Percentiles rank a stretch among this genome's conserved stretches.
Evolutionary conservation across 2,113 vertebrate species (phyloP).

Genomic region (Vicugna pacos): DNA sequence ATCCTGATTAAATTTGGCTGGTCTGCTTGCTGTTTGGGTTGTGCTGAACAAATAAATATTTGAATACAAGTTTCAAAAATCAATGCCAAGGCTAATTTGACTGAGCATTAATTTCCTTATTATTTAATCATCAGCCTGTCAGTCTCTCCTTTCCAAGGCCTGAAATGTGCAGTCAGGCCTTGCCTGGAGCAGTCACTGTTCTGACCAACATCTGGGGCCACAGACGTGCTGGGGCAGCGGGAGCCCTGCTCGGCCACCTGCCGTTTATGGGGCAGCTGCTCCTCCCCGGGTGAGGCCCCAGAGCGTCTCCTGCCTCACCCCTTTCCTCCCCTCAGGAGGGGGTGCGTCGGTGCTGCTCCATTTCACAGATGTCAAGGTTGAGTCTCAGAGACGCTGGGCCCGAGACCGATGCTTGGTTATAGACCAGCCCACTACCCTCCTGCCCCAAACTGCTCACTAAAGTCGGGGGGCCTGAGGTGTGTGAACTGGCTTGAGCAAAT

Average conservation of each 20-base stretch:
- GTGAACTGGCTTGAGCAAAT: background rate
- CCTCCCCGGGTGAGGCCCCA: background rate
- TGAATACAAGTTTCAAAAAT: constrained; percentile 25
- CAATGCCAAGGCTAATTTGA: constrained; percentile 2
- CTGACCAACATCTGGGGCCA: background rate
- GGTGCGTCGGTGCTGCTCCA: background rate
- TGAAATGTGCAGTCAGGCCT: background rate
- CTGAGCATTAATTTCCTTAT: background rate
- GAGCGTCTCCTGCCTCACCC: background rate
- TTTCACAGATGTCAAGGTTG: background rate
- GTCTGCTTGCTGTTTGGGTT: background rate
- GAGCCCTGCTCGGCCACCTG: background rate
- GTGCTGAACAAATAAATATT: background rate
- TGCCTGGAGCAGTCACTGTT: background rate
- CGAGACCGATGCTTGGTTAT: background rate
- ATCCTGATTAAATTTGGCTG: constrained; percentile 20
- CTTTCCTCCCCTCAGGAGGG: background rate
- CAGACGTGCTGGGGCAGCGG: fast-evolving
- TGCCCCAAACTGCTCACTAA: background rate
- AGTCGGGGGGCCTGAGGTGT: background rate
- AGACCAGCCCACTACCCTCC: background rate
- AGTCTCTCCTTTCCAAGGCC: background rate
- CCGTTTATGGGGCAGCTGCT: no score
- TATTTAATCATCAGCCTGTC: background rate
- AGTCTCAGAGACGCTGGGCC: background rate